Evolutionary conservation across 2,113 vertebrate genomes (phyloP).

Genomic region (Podocnemis expansa): DNA sequence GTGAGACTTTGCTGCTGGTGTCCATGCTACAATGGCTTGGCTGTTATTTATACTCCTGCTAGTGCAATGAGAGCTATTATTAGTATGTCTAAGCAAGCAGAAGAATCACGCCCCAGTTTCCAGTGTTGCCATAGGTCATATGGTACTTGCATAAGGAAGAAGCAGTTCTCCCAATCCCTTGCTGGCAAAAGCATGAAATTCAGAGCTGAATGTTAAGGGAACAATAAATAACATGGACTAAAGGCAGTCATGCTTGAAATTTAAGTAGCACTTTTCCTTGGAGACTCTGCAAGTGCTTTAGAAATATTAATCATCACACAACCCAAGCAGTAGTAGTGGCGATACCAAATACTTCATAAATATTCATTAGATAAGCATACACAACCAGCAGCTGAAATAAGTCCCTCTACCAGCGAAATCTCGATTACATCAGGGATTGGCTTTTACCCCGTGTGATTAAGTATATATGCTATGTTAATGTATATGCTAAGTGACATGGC

Average conservation of each 20-base stretch:
- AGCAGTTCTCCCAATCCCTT: background rate
- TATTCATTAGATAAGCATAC: background rate
- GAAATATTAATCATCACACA: background rate
- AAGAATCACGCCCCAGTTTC: too few species aligned
- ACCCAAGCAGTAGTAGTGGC: background rate
- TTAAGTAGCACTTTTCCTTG: background rate
- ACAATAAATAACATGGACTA: background rate
- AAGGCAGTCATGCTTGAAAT: background rate
- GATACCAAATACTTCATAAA: background rate
- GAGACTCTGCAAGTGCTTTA: background rate
- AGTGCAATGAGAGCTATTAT: too few species aligned
- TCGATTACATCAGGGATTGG: fast-evolving
- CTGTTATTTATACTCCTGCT: too few species aligned
- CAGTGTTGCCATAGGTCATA: too few species aligned
- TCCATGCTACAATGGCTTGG: too few species aligned
- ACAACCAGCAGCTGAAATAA: background rate
- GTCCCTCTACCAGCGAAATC: background rate
- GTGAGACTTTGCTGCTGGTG: too few species aligned
- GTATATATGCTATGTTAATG: background rate
- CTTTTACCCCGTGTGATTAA: background rate
- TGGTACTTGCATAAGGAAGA: background rate
- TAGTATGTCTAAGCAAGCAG: too few species aligned
- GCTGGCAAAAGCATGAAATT: background rate
- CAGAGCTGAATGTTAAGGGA: background rate
- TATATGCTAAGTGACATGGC: background rate